Conservation (phyloP, 2,888 invertebrate species). For the Alitta virens region DNA sequence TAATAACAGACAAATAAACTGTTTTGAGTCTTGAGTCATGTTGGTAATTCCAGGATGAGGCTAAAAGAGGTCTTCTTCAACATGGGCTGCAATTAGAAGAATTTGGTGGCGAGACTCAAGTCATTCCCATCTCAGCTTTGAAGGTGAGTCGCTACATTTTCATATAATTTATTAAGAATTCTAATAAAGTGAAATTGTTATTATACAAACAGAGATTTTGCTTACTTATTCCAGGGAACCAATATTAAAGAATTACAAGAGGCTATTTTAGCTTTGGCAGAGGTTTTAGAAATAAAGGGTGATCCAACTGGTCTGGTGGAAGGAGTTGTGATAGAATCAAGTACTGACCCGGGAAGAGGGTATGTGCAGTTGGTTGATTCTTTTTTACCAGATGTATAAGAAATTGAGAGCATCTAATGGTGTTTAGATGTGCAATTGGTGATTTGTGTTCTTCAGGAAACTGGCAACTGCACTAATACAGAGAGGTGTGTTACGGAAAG, state of each 20-base stretch:
- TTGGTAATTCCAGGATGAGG: conserved; percentile 66
- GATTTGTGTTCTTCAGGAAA: conserved; percentile 62
- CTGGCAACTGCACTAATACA: conserved; percentile 81
- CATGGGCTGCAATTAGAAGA: conserved; percentile 82
- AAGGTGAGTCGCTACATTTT: conserved; percentile 58
- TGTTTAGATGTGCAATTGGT: background rate
- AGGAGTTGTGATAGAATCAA: conserved; percentile 86
- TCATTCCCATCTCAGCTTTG: conserved; percentile 86
- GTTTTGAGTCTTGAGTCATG: too few species aligned
- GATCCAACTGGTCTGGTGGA: conserved; percentile 83
- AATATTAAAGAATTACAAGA: conserved; percentile 79
- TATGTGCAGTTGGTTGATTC: too few species aligned
- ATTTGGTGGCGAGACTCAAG: conserved; percentile 87
- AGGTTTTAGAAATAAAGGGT: conserved; percentile 80
- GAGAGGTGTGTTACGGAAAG: conserved; percentile 78
- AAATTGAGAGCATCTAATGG: background rate
- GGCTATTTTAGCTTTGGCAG: conserved; percentile 69
- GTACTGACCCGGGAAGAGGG: conserved; percentile 69
- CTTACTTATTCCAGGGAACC: conserved; percentile 61
- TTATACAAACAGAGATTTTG: too few species aligned
- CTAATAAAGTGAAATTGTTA: too few species aligned
- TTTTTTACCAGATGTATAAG: background rate
- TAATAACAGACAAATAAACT: too few species aligned
- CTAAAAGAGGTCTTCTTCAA: conserved; percentile 73
- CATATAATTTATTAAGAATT: too few species aligned